Percentiles rank a stretch among this genome's conserved stretches.
phyloP scores from a whole-genome alignment of 2,797 vertebrate species.

The Microctenopoma steveboyesi region DNA sequence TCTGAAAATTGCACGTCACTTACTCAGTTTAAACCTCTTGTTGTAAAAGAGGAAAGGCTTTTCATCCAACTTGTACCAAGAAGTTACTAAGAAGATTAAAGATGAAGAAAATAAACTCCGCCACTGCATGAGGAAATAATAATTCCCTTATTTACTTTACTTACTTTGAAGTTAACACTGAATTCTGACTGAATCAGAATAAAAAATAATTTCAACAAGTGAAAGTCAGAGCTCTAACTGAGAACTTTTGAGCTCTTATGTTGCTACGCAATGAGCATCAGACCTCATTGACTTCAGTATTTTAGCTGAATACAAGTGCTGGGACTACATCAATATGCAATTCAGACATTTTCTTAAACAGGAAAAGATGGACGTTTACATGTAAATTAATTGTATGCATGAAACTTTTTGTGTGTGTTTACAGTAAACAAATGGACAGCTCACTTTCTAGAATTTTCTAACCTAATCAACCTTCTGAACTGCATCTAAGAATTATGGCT shows the following conservation, averaged over 20 bases:
- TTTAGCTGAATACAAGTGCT: background rate
- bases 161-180: background rate
- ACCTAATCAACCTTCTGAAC: conserved; percentile 29
- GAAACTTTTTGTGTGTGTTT: background rate
- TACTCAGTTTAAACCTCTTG: conserved; percentile 38
- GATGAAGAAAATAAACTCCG: conserved; percentile 30
- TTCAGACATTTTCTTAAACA: background rate
- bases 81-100: conserved; percentile 61
- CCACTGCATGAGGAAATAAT: conserved; percentile 29
- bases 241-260: background rate
- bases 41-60: conserved; percentile 28
- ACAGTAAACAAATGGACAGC: background rate
- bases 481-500: conserved; percentile 53
- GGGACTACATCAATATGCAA: background rate
- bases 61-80: conserved; percentile 46
- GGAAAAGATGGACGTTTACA: background rate
- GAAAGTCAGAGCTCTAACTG: background rate
- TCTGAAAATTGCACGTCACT: background rate
- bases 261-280: background rate
- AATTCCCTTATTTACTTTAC: conserved; percentile 21
- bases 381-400: background rate
- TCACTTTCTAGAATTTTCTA: conserved; percentile 30
- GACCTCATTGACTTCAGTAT: background rate
- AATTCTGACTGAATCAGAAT: background rate
- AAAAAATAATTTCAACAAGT: conserved; percentile 6